Evolutionary conservation across 1,140 invertebrate species (phyloP).

Genomic region (Phocides pigmalion): DNA sequence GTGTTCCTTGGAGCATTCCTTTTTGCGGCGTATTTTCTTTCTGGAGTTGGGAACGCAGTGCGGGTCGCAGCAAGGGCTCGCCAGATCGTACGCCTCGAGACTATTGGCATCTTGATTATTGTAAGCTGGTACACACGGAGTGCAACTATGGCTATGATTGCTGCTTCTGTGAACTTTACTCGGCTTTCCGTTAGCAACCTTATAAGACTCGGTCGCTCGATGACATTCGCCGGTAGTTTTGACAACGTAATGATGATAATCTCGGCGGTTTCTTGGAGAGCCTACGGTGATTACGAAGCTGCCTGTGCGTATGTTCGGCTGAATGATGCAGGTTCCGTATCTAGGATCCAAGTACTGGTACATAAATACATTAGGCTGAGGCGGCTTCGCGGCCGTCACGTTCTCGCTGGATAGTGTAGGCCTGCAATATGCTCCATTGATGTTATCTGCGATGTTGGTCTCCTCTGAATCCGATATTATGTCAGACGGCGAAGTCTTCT

Average conservation of each 20-base stretch:
- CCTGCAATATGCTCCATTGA: slow-evolving; percentile 83
- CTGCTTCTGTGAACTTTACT: slow-evolving; percentile 63
- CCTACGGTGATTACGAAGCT: slow-evolving; percentile 88
- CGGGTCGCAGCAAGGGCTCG: slow-evolving; percentile 92
- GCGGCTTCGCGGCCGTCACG: slow-evolving; percentile 85
- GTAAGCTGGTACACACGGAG: slow-evolving; percentile 88
- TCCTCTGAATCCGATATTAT: slow-evolving; percentile 73
- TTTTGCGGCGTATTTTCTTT: slow-evolving; percentile 86
- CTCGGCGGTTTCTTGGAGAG: slow-evolving; percentile 86
- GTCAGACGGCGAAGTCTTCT: slow-evolving; percentile 84
- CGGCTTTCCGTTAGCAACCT: slow-evolving; percentile 54
- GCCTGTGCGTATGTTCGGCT: slow-evolving; percentile 85
- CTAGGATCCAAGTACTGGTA: slow-evolving; percentile 89
- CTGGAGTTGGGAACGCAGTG: slow-evolving; percentile 91
- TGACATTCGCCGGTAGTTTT: slow-evolving; percentile 84
- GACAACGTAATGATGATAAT: slow-evolving; percentile 87
- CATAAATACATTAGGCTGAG: slow-evolving; percentile 85
- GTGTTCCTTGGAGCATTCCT: slow-evolving; percentile 86
- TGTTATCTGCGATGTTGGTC: slow-evolving; percentile 58
- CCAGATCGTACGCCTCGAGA: slow-evolving; percentile 92
- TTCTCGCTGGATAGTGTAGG: slow-evolving; percentile 89
- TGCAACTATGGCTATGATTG: slow-evolving; percentile 87
- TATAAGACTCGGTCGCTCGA: slow-evolving; percentile 58
- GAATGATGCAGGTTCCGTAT: slow-evolving; percentile 87
- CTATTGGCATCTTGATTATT: slow-evolving; percentile 88